These are phyloP conservation scores for Arenaria interpres DNA, from an alignment of 2,113 vertebrate genomes.

Conservation along the genomic window DNA sequence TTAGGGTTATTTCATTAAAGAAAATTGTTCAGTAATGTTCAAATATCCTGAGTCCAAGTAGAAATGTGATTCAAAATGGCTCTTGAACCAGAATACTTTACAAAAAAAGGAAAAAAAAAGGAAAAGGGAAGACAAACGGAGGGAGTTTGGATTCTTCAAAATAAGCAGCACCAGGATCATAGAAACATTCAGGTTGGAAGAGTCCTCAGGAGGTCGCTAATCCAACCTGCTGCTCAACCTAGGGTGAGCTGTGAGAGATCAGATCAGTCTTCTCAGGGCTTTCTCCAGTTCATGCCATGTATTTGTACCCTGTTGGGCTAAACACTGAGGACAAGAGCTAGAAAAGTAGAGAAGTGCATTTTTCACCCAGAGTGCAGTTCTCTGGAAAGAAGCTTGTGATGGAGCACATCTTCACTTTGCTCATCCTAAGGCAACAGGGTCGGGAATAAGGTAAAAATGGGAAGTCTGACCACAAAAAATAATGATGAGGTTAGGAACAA, in stretches of 20 bases:
- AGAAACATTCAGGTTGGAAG: background rate
- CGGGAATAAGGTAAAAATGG: background rate
- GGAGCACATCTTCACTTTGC: background rate
- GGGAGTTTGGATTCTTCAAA: background rate
- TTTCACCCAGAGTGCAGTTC: background rate
- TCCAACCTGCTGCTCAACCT: background rate
- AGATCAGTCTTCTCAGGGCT: background rate
- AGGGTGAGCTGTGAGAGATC: background rate
- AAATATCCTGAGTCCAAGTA: background rate
- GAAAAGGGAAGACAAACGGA: background rate
- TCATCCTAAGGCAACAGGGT: background rate
- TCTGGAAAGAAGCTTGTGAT: background rate
- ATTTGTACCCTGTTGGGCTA: background rate
- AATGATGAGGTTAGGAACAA: background rate
- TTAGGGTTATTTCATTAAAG: background rate
- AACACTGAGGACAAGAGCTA: background rate
- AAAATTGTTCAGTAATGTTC: background rate
- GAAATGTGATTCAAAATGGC: background rate
- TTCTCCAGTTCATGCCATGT: background rate
- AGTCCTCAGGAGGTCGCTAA: background rate
- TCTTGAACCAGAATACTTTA: background rate
- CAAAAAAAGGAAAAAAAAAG: no score
- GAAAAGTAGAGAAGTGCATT: background rate
- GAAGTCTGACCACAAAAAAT: background rate
- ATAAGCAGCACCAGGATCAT: background rate